Evolutionary conservation across 2,888 invertebrate genomes (phyloP), one percentile per base, ranked within the genome.

Genomic region (Tiliacea aurago): DNA sequence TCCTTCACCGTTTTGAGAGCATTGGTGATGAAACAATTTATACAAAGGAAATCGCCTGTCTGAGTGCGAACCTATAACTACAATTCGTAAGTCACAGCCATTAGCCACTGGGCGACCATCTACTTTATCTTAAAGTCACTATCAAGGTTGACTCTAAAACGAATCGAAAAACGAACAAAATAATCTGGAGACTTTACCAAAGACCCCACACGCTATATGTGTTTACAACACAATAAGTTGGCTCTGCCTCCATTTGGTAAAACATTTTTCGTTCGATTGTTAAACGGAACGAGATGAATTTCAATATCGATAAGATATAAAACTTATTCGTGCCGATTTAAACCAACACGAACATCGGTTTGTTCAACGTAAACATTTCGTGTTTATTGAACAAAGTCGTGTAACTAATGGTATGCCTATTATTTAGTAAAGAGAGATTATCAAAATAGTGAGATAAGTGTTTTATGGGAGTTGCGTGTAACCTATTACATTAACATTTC

Each of bases 381-480:
- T 84, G 70, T 78, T 75, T 69, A 80, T 65, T 76, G 51, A 55
- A 76, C 76, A 23, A 68, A 76, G 67, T 83, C 85, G 83, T 83
- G 84, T 73, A 37, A 47, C 64, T 76, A 83, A 84, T 76, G 58
- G 65, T 55, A 7, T 49, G 55, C 28, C 58, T 78, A 66, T 74
- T 65, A 76, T 71, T 69, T 63, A 66, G 33, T 47, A 28, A 58
- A 65, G 47, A 73, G 43, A 76, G 51, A 73, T 83, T 76, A 74
- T 15, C 49, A 58, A 78, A 73, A 84, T 49, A 43, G 15, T 69
- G 43, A 69, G 70, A 80, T 69, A 80, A 80, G 51, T 43, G 69
- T 80, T 69, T 69, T 81, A 75, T 66, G 41, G 45, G 37, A 55
- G n/a, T 75, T 83, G 81, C 75, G 63, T 73, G 56, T 20, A 33